Conservation (phyloP, 2,888 invertebrate genomes). For the Aleiodes leptofemur region DNA sequence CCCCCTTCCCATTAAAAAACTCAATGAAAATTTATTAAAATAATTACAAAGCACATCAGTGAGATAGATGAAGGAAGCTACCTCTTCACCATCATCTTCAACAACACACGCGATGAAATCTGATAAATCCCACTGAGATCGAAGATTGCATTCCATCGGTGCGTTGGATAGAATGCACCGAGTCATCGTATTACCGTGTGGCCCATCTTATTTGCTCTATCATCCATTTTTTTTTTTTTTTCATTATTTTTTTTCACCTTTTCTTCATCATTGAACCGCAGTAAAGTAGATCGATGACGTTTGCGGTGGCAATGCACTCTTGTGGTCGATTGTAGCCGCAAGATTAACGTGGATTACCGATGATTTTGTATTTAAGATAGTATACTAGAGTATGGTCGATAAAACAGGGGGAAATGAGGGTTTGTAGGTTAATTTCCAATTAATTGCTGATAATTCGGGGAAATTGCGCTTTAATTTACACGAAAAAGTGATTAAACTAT, state of each 20-base stretch:
- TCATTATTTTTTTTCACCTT: constrained; percentile 8
- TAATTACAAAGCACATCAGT: constrained; percentile 18
- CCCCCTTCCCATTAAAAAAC: not conserved
- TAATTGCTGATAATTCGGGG: no score
- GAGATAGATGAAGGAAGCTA: not conserved
- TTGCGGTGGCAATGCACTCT: constrained; percentile 16
- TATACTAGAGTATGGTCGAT: no score
- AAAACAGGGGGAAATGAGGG: no score
- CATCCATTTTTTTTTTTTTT: not conserved
- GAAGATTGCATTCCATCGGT: constrained; percentile 44
- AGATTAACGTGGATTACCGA: not conserved
- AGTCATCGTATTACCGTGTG: constrained; percentile 42
- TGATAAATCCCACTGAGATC: constrained; percentile 41
- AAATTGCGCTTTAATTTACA: no score
- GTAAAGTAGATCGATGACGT: constrained; percentile 46
- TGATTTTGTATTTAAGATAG: not conserved
- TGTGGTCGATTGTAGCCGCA: not conserved
- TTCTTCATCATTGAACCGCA: constrained; percentile 15
- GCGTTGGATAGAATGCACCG: constrained; percentile 41
- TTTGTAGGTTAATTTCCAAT: no score
- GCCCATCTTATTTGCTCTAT: not conserved
- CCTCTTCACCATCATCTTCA: constrained; percentile 12
- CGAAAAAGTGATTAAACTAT: not conserved
- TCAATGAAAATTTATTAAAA: constrained; percentile 14
- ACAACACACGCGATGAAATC: constrained; percentile 46